Evolutionary conservation across 2,888 invertebrate species (phyloP).

Genomic region (Dasypogon diadema): DNA sequence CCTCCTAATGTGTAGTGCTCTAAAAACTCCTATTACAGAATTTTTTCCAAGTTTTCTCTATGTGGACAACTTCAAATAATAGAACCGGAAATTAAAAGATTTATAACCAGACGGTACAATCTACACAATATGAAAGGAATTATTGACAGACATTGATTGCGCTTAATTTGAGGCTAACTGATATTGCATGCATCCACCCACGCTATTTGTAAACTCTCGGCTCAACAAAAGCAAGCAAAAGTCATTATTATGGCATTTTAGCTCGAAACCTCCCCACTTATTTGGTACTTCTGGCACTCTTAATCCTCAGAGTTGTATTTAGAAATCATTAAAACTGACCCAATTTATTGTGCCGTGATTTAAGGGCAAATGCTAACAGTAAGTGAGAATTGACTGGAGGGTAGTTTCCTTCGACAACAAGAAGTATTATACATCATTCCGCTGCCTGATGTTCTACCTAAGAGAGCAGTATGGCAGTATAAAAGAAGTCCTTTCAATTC

Average conservation of each 20-base stretch:
- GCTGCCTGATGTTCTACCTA: background rate
- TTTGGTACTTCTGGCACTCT: slow-evolving; percentile 6
- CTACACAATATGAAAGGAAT: background rate
- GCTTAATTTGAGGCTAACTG: slow-evolving; percentile 19
- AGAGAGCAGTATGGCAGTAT: slow-evolving; percentile 29
- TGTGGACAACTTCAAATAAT: too few relatives aligned
- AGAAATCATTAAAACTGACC: slow-evolving; percentile 43
- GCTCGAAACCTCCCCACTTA: background rate
- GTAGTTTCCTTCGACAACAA: background rate
- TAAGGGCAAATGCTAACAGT: background rate
- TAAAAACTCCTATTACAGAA: background rate
- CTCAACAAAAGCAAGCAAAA: slow-evolving; percentile 38
- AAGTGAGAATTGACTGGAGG: slow-evolving; percentile 22
- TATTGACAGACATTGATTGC: slow-evolving; percentile 46
- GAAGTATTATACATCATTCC: slow-evolving; percentile 33
- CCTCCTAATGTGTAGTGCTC: too few relatives aligned
- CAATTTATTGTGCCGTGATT: slow-evolving; percentile 36
- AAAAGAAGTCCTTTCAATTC: slow-evolving; percentile 25
- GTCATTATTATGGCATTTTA: slow-evolving; percentile 29
- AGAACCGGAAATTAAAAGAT: background rate
- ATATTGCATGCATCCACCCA: slow-evolving; percentile 16
- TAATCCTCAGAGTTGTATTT: slow-evolving; percentile 12
- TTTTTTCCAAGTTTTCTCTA: too few relatives aligned
- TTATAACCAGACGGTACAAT: background rate
- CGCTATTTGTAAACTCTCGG: slow-evolving; percentile 41